Conservation (phyloP, 2,113 vertebrate genomes). For the Pangasianodon hypophthalmus region DNA sequence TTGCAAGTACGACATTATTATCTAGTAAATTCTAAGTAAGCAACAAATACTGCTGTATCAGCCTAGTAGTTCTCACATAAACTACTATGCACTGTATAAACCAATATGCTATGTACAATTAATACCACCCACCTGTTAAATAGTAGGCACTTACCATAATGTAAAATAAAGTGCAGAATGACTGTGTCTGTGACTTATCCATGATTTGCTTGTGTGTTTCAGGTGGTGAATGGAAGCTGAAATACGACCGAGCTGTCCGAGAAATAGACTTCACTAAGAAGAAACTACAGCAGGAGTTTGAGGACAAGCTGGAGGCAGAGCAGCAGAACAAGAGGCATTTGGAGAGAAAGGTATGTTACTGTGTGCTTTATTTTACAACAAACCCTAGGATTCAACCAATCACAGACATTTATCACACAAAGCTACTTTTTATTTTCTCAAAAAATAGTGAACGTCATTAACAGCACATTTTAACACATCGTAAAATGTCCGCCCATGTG, state of each 20-base stretch:
- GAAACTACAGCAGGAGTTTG: constrained; percentile 91
- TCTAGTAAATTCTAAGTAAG: too few relatives aligned
- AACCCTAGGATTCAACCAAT: not conserved
- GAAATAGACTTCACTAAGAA: constrained; percentile 96
- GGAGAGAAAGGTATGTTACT: constrained; percentile 80
- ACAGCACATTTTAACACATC: too few relatives aligned
- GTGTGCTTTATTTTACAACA: not conserved
- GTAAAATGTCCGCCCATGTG: too few relatives aligned
- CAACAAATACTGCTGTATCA: not conserved
- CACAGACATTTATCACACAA: not conserved
- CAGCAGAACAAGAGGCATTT: constrained; percentile 91
- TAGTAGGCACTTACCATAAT: not conserved
- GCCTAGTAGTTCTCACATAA: not conserved
- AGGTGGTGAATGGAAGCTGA: constrained; percentile 94
- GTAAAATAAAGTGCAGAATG: not conserved
- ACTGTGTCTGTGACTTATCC: not conserved
- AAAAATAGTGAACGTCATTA: too few relatives aligned
- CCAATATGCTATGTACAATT: not conserved
- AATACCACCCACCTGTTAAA: not conserved
- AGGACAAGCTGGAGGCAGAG: constrained; percentile 94
- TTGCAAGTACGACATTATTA: too few relatives aligned
- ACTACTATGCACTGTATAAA: not conserved
- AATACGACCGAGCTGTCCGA: constrained; percentile 88
- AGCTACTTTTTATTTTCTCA: too few relatives aligned
- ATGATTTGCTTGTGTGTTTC: constrained; percentile 6